Evolutionary conservation across 2,113 vertebrate species (phyloP), one percentile per base, ranked within the genome.

Genomic region (Nothocercus julius): DNA sequence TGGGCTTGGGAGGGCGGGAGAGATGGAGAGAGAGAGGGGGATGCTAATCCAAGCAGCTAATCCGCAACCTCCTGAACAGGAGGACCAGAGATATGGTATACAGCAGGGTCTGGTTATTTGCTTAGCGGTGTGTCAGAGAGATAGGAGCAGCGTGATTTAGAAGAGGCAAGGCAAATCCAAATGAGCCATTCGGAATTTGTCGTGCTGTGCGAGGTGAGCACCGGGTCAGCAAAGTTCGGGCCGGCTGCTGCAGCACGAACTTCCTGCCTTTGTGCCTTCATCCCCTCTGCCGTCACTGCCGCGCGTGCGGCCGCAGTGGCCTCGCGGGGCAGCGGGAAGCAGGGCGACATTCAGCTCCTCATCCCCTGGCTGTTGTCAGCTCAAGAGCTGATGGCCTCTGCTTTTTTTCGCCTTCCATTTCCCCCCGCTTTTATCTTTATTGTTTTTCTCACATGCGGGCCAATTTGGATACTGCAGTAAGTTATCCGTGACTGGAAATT

Each of bases 11-110:
- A 77, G 44, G 32, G 70, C 38, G 70, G 72, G 36, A 51, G 44
- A 38, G 15, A 67, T 40, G 58, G 49, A 49, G 54, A 32, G 3
- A 51, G 77, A 69, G 68, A 64, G 73, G 77, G 77, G 59, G 51
- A 77, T 90, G 70, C 91, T 95, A 96, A 95, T 97, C 96, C 69
- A 49, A 79, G 94, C 92, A 92, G 94, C 94, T 97, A 96, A 97
- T 97, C 96, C 5, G 1, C 62, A 85, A 67, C 68, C 56, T 82
- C 84, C 77, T 78, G 72, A 83, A 89, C 78, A 95, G 93, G 82
- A 89, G 64, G 56, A 87, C 92, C 80, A 90, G 91, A 93, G 32
- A 85, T 93, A 92, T 0, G 40, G 42, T 54, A 66, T 45, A 87
- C 69, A 93, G 78, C 82, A 95, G 79, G 81, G 64, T 90, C 92